A percentile compares a stretch with the other conserved stretches of the same genome.
phyloP scores from a whole-genome alignment of 2,113 vertebrate genomes.

The Datnioides undecimradiatus region DNA sequence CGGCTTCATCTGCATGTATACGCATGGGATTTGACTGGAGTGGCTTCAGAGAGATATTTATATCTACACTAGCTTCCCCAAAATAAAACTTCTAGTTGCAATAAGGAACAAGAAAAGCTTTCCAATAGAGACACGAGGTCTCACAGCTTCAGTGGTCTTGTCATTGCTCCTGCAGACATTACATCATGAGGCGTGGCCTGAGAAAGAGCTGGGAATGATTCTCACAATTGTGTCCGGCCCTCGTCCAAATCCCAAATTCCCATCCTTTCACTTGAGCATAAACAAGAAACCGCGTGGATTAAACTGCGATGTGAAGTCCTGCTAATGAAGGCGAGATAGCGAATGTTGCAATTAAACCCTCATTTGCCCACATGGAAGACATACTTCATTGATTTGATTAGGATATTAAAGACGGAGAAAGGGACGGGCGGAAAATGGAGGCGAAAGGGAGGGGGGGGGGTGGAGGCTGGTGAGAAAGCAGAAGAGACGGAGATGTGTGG shows the following conservation, averaged over 20 bases:
- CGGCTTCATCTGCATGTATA: constrained; percentile 12
- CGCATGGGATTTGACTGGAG: constrained; percentile 29
- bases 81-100: constrained; percentile 20
- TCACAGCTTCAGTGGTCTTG: constrained; percentile 29
- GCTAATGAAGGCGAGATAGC: constrained; percentile 24
- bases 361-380: constrained; percentile 1
- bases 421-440: constrained; percentile 17
- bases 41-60: constrained; percentile 29
- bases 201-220: constrained; percentile 45
- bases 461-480: constrained; percentile 60
- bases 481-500: constrained; percentile 59
- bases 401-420: constrained; percentile 27
- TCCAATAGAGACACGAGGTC: not conserved
- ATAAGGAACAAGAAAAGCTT: not conserved
- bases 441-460: not conserved
- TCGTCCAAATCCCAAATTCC: constrained; percentile 54
- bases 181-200: constrained; percentile 65
- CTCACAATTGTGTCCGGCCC: constrained; percentile 44
- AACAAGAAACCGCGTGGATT: constrained; percentile 34
- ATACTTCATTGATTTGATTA: constrained; percentile 38
- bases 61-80: constrained; percentile 17
- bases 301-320: not conserved
- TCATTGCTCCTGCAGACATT: constrained; percentile 53
- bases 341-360: constrained; percentile 36
- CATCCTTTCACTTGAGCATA: constrained; percentile 39